Conservation (phyloP, 2,113 vertebrate genomes). For the Octodon degus region DNA sequence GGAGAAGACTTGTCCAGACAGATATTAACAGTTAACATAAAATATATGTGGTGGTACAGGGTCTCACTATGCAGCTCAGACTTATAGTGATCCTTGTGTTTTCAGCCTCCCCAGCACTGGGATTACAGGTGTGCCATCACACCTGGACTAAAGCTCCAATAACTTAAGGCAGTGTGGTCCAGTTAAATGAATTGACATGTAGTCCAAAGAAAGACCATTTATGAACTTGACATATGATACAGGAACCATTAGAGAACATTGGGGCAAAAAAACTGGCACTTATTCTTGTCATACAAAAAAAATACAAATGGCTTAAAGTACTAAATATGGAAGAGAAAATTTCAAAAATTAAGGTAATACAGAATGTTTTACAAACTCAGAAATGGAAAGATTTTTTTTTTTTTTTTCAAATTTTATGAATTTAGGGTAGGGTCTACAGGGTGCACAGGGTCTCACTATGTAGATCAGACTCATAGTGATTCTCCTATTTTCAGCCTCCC, state of each 20-base stretch:
- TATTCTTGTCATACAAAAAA: background rate
- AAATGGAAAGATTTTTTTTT: background rate
- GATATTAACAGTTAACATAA: background rate
- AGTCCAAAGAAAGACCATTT: background rate
- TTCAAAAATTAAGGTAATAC: background rate
- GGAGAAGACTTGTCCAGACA: background rate
- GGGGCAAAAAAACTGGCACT: slow-evolving; percentile 2
- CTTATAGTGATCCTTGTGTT: too few species aligned
- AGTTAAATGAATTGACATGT: background rate
- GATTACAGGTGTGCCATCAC: too few species aligned
- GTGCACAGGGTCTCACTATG: too few species aligned
- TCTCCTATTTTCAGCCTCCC: too few species aligned
- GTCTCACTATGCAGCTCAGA: too few species aligned
- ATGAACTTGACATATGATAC: background rate
- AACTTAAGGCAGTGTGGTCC: background rate
- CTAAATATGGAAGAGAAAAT: slow-evolving; percentile 24
- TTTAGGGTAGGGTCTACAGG: too few species aligned
- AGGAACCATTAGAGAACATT: background rate
- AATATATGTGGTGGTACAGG: too few species aligned
- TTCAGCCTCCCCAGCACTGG: too few species aligned
- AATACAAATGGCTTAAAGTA: slow-evolving; percentile 24
- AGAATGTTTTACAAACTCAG: slow-evolving; percentile 54
- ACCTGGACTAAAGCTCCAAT: background rate
- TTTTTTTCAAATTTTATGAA: too few species aligned
- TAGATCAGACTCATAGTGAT: too few species aligned